Evolutionary conservation across 2,888 invertebrate species (phyloP).

Genomic region (Rhagium mordax): DNA sequence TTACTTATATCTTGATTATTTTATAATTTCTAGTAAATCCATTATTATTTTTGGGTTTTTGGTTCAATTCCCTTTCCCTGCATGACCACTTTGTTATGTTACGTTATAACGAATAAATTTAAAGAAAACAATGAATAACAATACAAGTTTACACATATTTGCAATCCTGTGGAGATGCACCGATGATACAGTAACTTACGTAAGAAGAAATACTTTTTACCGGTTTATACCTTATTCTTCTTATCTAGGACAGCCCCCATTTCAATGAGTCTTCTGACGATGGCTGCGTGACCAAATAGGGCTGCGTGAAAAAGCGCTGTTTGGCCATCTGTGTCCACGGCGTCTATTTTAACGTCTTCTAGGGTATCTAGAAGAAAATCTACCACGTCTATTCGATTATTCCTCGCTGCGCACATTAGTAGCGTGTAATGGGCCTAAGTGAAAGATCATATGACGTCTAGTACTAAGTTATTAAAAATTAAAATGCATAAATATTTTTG

Average conservation of each 20-base stretch:
- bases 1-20: too few species aligned
- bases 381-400: conserved; percentile 78
- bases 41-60: too few species aligned
- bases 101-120: too few species aligned
- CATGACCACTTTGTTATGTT: too few species aligned
- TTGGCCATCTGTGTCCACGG: conserved; percentile 79
- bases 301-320: conserved; percentile 85
- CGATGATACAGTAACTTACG: too few species aligned
- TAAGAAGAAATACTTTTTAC: background rate
- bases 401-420: conserved; percentile 84
- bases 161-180: too few species aligned
- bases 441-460: background rate
- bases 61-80: too few species aligned
- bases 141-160: too few species aligned
- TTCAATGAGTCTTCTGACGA: conserved; percentile 79
- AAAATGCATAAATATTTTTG: background rate
- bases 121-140: too few species aligned
- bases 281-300: conserved; percentile 79
- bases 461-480: background rate
- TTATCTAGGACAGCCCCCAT: conserved; percentile 79
- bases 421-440: conserved; percentile 80
- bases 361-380: conserved; percentile 78
- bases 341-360: conserved; percentile 74
- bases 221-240: conserved; percentile 76
- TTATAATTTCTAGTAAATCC: too few species aligned